A percentile compares a stretch with the other conserved stretches of the same genome.
Evolutionary conservation across 2,113 vertebrate genomes (phyloP).

Genomic region (Crotophaga sulcirostris): DNA sequence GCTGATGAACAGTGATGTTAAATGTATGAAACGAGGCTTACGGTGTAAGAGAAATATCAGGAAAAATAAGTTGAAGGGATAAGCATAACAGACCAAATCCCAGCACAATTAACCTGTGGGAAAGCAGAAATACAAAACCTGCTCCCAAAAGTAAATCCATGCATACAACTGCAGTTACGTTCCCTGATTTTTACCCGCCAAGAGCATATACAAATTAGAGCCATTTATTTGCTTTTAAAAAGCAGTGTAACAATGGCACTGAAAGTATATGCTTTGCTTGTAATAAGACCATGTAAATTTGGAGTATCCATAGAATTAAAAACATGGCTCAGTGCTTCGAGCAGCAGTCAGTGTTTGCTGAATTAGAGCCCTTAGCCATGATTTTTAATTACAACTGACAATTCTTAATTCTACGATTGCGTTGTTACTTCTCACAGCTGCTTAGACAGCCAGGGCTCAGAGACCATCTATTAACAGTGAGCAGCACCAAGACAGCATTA

Average conservation of each 20-base stretch:
- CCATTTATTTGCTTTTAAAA: not conserved
- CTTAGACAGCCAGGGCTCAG: not conserved
- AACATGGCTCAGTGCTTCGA: not conserved
- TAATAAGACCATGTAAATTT: not conserved
- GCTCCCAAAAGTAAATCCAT: not conserved
- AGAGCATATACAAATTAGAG: not conserved
- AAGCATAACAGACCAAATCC: not conserved
- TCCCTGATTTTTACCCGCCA: not conserved
- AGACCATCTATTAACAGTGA: not conserved
- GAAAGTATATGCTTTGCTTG: not conserved
- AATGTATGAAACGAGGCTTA: not conserved
- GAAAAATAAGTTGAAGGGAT: not conserved
- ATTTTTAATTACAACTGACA: not conserved
- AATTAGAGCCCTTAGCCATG: not conserved
- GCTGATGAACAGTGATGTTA: not conserved
- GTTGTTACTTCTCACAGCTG: not conserved
- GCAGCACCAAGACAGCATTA: not conserved
- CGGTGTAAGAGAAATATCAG: not conserved
- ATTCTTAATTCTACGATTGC: not conserved
- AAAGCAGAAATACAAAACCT: not conserved
- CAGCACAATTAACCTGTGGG: not conserved
- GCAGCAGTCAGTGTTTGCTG: not conserved
- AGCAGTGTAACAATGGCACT: not conserved
- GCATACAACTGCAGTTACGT: not conserved
- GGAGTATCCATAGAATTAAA: not conserved